Conservation (phyloP, 1,140 invertebrate genomes). For the Melanaphis sacchari region DNA sequence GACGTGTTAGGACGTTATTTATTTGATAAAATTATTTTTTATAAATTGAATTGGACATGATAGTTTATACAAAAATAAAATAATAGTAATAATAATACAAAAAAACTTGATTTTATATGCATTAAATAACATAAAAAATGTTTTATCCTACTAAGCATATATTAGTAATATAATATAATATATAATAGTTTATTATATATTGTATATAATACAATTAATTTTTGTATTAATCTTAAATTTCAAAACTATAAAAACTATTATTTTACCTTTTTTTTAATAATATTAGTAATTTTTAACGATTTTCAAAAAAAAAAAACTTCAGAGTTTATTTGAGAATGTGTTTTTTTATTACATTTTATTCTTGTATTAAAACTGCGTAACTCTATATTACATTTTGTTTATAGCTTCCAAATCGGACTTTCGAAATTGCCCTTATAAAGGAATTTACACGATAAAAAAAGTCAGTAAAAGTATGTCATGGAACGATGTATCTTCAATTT, state of each 20-base stretch:
- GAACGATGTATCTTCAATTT: conserved; percentile 29
- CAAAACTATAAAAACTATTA: not conserved
- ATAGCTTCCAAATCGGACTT: conserved; percentile 39
- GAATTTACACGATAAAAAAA: conserved; percentile 38
- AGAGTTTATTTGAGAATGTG: not conserved
- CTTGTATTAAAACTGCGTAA: not conserved
- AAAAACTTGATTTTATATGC: not conserved
- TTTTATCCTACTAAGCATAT: not conserved
- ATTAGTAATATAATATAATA: too few relatives aligned
- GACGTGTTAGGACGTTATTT: not conserved
- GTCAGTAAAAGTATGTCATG: conserved; percentile 29
- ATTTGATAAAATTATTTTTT: not conserved
- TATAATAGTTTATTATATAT: not conserved
- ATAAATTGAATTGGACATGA: not conserved
- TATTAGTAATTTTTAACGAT: not conserved
- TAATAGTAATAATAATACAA: too few relatives aligned
- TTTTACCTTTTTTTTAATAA: not conserved
- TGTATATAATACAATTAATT: not conserved
- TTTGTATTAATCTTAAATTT: not conserved
- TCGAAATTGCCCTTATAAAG: conserved; percentile 47
- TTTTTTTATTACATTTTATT: not conserved
- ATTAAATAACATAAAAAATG: not conserved
- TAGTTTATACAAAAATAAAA: not conserved
- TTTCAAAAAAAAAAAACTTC: not conserved
- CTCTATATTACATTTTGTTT: not conserved